Evolutionary conservation across 2,797 vertebrate genomes (phyloP), one percentile per base, ranked within the genome.

Genomic region (Sebastes iracundus): DNA sequence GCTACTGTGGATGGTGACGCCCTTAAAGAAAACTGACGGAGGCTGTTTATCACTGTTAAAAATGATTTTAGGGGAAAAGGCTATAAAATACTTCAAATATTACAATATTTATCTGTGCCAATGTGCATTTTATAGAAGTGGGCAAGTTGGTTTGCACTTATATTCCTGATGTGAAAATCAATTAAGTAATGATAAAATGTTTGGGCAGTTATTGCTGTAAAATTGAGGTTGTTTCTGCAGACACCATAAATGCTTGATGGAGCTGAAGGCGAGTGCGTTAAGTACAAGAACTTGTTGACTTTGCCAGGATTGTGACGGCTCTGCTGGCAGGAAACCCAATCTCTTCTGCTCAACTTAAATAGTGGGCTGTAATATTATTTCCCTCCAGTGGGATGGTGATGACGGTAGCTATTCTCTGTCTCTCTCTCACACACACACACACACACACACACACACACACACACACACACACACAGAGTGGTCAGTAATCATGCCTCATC

Each of bases 221-320:
- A 75, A 75, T 3, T 4, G 2, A 75, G 16, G 11, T 16, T 14
- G n/a, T 59, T 75, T 67, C 35, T 55, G 25, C 55, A 79, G 64
- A 62, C 2, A 42, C 32, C 8, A 66, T 38, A 63, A 75, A 62
- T 6, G 46, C 62, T 22, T 75, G 58, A 70, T 22, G 4, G 64
- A 22, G 20, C 61, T 23, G 23, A 58, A 68, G 66, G 22, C 58
- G 67, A 64, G 49, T 25, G 27, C 78, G 56, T 76, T 75, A 62
- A 71, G 58, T 72, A 65, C 79, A 70, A 72, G 72, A 87, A 79
- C 63, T 75, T 85, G 76, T 78, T 87, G 74, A 88, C 80, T 83
- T 80, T 90, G 80, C 65, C 66, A 83, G 80, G 78, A 72, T 84
- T 87, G 86, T 80, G 79, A 66, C 68, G 82, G 85, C 32, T 30